phyloP scores from a whole-genome alignment of 2,888 invertebrate species.

The Prosapia bicincta region DNA sequence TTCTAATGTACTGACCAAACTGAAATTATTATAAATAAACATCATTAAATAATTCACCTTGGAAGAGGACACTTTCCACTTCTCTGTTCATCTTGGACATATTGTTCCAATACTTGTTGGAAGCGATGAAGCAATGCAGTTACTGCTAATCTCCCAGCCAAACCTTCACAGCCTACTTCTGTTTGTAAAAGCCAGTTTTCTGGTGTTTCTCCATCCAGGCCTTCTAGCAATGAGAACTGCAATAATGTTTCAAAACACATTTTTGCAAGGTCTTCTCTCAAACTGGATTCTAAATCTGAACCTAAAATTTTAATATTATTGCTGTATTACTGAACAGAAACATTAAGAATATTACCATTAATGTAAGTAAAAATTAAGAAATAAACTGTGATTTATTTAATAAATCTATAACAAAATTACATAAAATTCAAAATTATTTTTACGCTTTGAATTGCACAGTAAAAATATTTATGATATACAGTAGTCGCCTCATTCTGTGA shows the following conservation, averaged over 20 bases:
- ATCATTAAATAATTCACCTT: slow-evolving; percentile 55
- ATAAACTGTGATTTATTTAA: too few species aligned
- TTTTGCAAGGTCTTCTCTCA: slow-evolving; percentile 94
- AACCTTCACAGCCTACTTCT: slow-evolving; percentile 44
- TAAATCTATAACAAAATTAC: too few species aligned
- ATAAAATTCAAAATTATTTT: too few species aligned
- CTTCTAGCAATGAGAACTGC: slow-evolving; percentile 86
- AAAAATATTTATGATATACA: too few species aligned
- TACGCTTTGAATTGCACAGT: too few species aligned
- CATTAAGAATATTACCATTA: too few species aligned
- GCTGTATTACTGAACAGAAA: too few species aligned
- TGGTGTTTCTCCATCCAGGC: slow-evolving; percentile 49
- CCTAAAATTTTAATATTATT: too few species aligned
- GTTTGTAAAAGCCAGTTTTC: slow-evolving; percentile 33
- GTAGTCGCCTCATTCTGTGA: too few species aligned
- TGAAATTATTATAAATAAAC: too few species aligned
- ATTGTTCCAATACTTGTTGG: slow-evolving; percentile 86
- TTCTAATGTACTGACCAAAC: too few species aligned
- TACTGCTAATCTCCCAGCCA: slow-evolving; percentile 77
- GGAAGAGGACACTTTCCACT: slow-evolving; percentile 84
- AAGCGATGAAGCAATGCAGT: slow-evolving; percentile 90
- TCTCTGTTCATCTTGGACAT: slow-evolving; percentile 77
- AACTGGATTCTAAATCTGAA: slow-evolving; percentile 49
- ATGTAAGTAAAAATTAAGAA: too few species aligned
- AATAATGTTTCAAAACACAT: slow-evolving; percentile 94